Evolutionary conservation across 2,797 vertebrate genomes (phyloP).

Genomic region (Acanthurus lineatus): DNA sequence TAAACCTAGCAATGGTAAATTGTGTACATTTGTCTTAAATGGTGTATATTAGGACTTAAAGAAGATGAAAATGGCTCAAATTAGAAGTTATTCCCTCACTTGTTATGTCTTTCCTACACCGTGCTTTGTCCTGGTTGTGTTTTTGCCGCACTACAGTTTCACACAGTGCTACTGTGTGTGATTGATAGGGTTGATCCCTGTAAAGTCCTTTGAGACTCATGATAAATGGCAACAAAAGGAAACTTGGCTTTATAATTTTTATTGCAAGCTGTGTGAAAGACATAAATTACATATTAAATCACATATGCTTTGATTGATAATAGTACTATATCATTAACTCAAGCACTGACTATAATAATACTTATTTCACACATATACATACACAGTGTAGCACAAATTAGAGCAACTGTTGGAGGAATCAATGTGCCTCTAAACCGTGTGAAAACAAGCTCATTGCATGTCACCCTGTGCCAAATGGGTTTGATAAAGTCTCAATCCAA

Average conservation of each 20-base stretch:
- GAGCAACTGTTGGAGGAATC: neutral
- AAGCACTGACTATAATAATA: neutral
- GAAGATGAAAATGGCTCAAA: neutral
- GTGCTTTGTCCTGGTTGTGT: constrained; percentile 6
- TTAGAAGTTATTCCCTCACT: neutral
- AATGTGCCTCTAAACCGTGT: neutral
- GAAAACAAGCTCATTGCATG: neutral
- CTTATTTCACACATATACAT: no score
- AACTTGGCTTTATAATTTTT: constrained; percentile 42
- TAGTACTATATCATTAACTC: constrained; percentile 2
- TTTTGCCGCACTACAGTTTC: constrained; percentile 24
- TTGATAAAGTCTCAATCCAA: neutral
- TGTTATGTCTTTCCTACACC: neutral
- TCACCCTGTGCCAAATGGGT: neutral
- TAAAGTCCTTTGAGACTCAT: constrained; percentile 41
- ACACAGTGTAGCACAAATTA: neutral
- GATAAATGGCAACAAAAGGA: constrained; percentile 52
- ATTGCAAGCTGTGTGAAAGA: constrained; percentile 8
- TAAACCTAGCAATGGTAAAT: constrained; percentile 2
- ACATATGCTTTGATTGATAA: constrained; percentile 30
- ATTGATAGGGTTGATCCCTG: constrained; percentile 34
- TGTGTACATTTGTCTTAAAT: neutral
- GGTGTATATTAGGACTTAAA: neutral
- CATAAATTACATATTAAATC: constrained; percentile 26
- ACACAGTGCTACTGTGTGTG: constrained; percentile 23